These are phyloP conservation scores for Polypedilum pembai DNA, from an alignment of 1,140 invertebrate genomes.

Conservation along the genomic window DNA sequence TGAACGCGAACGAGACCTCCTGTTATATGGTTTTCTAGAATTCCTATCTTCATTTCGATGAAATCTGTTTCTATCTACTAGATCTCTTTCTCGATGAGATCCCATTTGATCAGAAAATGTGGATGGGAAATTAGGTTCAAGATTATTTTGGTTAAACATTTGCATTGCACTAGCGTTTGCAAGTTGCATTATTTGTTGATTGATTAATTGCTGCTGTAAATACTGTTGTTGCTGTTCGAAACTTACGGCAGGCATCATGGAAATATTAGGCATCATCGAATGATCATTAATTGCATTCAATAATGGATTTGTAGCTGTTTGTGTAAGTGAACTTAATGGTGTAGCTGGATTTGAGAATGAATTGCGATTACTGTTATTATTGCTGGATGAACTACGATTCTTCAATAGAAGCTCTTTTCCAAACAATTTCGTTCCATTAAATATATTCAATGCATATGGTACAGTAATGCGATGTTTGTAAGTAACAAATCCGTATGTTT, in stretches of 20 bases:
- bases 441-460: slow-evolving; percentile 61
- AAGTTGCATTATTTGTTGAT: background rate
- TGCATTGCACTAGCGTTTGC: background rate
- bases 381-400: background rate
- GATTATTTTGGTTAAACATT: background rate
- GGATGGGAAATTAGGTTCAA: background rate
- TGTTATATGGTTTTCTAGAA: background rate
- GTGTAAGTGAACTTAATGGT: background rate
- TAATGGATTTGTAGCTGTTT: background rate
- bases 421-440: slow-evolving; percentile 54
- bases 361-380: background rate
- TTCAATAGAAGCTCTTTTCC: slow-evolving; percentile 36
- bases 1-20: background rate
- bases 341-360: background rate
- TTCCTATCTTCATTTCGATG: background rate
- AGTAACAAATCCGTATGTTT: slow-evolving; percentile 64
- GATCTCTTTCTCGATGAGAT: background rate
- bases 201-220: background rate
- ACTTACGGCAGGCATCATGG: background rate
- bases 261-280: background rate
- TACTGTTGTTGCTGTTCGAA: background rate
- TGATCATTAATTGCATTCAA: background rate
- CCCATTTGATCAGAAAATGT: background rate
- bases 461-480: slow-evolving; percentile 66
- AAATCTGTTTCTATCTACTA: background rate